Evolutionary conservation across 2,888 invertebrate genomes (phyloP), one percentile per base, ranked within the genome.

Genomic region (Thalpophila matura): DNA sequence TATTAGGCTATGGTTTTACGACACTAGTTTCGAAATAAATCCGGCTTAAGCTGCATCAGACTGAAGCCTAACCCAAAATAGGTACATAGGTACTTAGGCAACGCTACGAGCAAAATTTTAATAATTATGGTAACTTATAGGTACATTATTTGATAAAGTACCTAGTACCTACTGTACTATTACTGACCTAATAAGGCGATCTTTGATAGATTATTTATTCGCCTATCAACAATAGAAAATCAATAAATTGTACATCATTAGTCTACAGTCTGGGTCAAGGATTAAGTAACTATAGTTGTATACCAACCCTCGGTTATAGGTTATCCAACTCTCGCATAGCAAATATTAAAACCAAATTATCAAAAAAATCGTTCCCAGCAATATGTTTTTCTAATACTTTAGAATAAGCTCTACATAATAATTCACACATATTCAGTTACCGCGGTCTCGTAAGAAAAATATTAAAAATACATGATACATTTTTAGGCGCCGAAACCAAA

Each of bases 401-500:
- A n/a, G n/a, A n/a, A n/a, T n/a, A 14, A 42, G 10, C 1, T 40
- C 7, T 33, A 33, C n/a, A n/a, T n/a, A n/a, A n/a, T 27, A 3
- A 24, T 42, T n/a, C 14, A 1, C 35, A 12, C 26, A 14, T 51
- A 47, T 42, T 40, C 3, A 42, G 20, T 59, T 22, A 35, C 66
- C 9, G 38, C 37, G 14, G 42, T 47, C 18, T 60, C 5, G 22
- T 7, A 31, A 57, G 4, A 45, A 53, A 57, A 64, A 50, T 40
- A 22, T 3, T 9, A 12, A 27, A 38, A 50, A 49, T 27, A 68
- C 31, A 6, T 22, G 43, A 54, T 68, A 61, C 35, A 37, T 50
- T 31, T 31, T 59, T 58, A 53, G 35, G 42, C 18, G 47, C 10
- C 18, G 3, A 56, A 22, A 38, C 31, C 53, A 71, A 71, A 65